phyloP scores from a whole-genome alignment of 2,113 vertebrate genomes.

The Gymnocephalus cernua region DNA sequence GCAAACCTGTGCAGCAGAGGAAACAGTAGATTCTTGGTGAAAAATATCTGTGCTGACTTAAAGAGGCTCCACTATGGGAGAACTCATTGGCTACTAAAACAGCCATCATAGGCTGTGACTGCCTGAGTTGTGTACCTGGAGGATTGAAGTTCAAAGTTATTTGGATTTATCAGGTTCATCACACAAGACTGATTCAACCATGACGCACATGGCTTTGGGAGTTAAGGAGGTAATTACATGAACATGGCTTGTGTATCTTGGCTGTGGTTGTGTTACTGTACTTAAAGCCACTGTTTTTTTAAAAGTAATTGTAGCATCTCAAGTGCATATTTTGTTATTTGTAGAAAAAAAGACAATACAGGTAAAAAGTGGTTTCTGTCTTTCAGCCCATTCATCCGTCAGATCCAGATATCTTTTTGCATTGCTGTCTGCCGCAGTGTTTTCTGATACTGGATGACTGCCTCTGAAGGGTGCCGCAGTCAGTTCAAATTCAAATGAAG shows the following conservation, averaged over 20 bases:
- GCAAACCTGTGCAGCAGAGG: conserved; percentile 6
- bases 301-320: neutral
- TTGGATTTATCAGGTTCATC: conserved; percentile 56
- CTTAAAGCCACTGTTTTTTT: neutral
- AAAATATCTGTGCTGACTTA: conserved; percentile 6
- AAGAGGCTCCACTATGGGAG: conserved; percentile 48
- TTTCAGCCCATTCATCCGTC: neutral
- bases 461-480: neutral
- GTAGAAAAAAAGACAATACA: neutral
- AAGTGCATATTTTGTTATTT: neutral
- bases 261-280: neutral
- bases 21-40: conserved; percentile 21
- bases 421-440: neutral
- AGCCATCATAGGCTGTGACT: neutral
- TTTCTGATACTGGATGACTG: neutral
- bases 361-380: neutral
- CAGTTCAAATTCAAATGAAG: neutral
- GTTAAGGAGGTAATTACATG: conserved; percentile 69
- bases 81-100: conserved; percentile 13
- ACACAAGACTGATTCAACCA: conserved; percentile 43
- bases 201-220: conserved; percentile 76
- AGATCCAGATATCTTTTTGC: neutral
- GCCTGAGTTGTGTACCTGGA: conserved; percentile 6
- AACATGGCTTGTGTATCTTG: conserved; percentile 1
- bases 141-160: conserved; percentile 20